Evolutionary conservation across 2,113 vertebrate species (phyloP), one percentile per base, ranked within the genome.

Genomic region (Aythya baeri): DNA sequence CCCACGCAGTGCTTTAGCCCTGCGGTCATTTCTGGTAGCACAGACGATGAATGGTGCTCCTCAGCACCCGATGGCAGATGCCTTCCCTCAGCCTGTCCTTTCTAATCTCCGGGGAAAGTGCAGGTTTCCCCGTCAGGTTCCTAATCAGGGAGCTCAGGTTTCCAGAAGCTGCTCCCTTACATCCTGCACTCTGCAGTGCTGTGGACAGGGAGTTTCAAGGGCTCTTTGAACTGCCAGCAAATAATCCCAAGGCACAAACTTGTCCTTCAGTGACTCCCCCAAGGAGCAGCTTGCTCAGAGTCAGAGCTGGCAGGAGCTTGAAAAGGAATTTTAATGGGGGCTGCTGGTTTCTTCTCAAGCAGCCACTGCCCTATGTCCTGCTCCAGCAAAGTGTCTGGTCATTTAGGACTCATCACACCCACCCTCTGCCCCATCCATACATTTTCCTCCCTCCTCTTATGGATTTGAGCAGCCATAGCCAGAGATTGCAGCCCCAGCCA

Each of bases 401-500:
- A 1, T 20, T 54, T 49, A 36, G 27, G 85, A 16, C 9, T 57
- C 44, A 3, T 31, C 2, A 0, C 34, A 36, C 1, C 8, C 29
- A 46, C 1, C 9, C 20, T 41, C 36, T 81, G 43, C 79, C 38
- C 1, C 1, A 49, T 7, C 13, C 32, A 2, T 68, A 6, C 16
- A 3, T n/a, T 46, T 20, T 14, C 20, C 29, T 50, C 17, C 11
- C 3, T 58, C 7, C 17, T 31, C 17, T 17, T 13, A 1, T 0
- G 41, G 67, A 15, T 83, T 90, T 20, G 7, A 70, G 49, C n/a
- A 75, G 31, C 26, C 23, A 31, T 27, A 63, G 36, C 52, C 58
- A 65, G 76, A 59, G 36, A 25, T 41, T 66, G 62, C 62, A 49
- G 41, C 65, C 62, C 44, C 50, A 29, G 72, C 26, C 61, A 71